Evolutionary conservation across 2,113 vertebrate species (phyloP).

Genomic region (Azemiops feae): DNA sequence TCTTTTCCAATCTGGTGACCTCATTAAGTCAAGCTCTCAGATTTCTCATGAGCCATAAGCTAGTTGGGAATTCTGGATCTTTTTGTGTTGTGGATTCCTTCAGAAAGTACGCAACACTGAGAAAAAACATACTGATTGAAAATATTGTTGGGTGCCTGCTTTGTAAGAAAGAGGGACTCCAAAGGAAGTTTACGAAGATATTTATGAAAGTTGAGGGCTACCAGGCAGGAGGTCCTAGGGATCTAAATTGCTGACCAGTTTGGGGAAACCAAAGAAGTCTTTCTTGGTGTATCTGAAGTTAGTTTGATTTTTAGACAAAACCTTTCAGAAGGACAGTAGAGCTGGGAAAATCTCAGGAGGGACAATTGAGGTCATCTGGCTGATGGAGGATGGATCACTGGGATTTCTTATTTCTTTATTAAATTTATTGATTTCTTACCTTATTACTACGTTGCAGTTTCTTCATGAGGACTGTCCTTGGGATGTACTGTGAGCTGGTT

Average conservation of each 20-base stretch:
- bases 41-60: neutral
- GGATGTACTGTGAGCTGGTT: neutral
- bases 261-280: neutral
- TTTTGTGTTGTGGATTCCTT: neutral
- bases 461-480: neutral
- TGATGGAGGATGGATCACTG: neutral
- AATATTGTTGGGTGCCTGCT: neutral
- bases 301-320: neutral
- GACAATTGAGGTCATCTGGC: neutral
- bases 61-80: neutral
- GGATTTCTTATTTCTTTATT: neutral
- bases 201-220: neutral
- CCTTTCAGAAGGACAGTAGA: neutral
- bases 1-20: neutral
- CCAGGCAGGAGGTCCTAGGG: neutral
- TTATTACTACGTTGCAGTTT: neutral
- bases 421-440: neutral
- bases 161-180: neutral
- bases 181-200: neutral
- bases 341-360: neutral
- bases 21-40: neutral
- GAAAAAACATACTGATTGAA: neutral
- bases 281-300: neutral
- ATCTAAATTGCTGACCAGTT: neutral
- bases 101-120: neutral